Evolutionary conservation across 2,113 vertebrate genomes (phyloP).

Genomic region (Pseudonaja textilis): DNA sequence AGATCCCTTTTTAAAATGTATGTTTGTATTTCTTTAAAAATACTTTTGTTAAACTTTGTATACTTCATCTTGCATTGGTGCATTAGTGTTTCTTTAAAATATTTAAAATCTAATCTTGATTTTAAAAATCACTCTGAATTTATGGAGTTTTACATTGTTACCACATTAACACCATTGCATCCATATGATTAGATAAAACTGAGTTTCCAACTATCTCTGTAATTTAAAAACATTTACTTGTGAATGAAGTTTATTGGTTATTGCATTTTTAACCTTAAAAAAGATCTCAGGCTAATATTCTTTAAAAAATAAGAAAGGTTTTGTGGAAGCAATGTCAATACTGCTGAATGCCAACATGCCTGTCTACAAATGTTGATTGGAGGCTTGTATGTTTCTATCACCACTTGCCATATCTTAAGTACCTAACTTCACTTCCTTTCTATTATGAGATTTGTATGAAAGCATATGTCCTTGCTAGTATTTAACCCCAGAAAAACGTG

Average conservation of each 20-base stretch:
- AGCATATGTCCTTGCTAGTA: conserved; percentile 9
- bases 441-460: not conserved
- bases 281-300: not conserved
- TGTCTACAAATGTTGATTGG: not conserved
- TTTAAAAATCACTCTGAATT: not conserved
- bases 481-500: conserved; percentile 44
- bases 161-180: not conserved
- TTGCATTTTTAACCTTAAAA: not conserved
- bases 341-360: not conserved
- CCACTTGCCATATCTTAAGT: conserved; percentile 32
- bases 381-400: not conserved
- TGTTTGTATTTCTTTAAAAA: not conserved
- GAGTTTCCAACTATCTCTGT: not conserved
- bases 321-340: not conserved
- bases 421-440: conserved; percentile 25
- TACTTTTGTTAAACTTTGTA: not conserved
- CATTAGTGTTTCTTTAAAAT: not conserved
- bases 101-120: not conserved
- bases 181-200: not conserved
- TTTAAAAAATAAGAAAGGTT: not conserved
- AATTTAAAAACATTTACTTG: not conserved
- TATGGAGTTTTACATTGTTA: not conserved
- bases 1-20: not conserved
- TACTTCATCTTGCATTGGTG: not conserved
- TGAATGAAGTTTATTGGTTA: not conserved